These are phyloP conservation scores for Takifugu ocellatus DNA, from an alignment of 2,797 vertebrate species.

Conservation along the genomic window DNA sequence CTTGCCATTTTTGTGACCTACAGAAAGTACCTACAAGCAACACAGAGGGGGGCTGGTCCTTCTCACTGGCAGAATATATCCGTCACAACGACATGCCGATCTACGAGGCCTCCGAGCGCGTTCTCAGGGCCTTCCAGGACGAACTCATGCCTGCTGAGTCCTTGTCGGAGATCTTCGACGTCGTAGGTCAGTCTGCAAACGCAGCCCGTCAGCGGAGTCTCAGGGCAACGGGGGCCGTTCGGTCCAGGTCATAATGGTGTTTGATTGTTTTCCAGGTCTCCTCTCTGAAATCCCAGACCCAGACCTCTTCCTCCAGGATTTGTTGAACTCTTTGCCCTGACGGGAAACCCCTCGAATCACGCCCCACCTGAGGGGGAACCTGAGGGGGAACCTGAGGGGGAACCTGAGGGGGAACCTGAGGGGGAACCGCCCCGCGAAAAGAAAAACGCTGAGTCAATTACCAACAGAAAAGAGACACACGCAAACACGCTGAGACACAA, in stretches of 20 bases:
- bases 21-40: constrained; percentile 94
- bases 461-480: constrained; percentile 46
- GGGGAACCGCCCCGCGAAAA: constrained; percentile 29
- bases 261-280: constrained; percentile 77
- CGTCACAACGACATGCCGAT: constrained; percentile 99
- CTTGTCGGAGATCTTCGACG: constrained; percentile 91
- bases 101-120: constrained; percentile 92
- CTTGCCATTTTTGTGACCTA: neutral
- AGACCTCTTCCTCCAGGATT: constrained; percentile 91
- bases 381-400: no score
- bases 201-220: neutral
- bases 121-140: constrained; percentile 96
- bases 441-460: constrained; percentile 48
- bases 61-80: constrained; percentile 96
- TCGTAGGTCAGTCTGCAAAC: constrained; percentile 82
- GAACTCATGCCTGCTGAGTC: constrained; percentile 98
- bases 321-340: constrained; percentile 96
- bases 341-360: constrained; percentile 33
- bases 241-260: neutral
- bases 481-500: constrained; percentile 22
- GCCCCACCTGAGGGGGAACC: constrained; percentile 21
- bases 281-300: constrained; percentile 89
- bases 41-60: constrained; percentile 99
- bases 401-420: no score
- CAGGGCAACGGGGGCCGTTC: neutral